These are phyloP conservation scores for Pardalotus punctatus DNA, from an alignment of 2,113 vertebrate genomes.

Conservation along the genomic window DNA sequence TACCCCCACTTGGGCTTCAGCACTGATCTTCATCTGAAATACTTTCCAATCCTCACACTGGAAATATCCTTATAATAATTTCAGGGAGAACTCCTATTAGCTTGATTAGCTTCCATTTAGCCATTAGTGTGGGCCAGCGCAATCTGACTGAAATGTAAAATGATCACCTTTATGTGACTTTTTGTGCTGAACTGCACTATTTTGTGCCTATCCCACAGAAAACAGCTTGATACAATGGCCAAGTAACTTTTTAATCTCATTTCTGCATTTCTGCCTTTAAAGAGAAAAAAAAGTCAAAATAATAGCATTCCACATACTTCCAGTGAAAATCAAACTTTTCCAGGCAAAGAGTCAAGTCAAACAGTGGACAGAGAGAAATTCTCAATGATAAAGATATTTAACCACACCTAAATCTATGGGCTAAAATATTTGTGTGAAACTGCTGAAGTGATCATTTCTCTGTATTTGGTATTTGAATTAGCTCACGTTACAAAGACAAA, in stretches of 20 bases:
- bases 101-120: neutral
- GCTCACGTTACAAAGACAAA: neutral
- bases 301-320: neutral
- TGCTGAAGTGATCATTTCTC: neutral
- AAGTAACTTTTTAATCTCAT: neutral
- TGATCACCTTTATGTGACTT: neutral
- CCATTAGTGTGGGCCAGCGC: neutral
- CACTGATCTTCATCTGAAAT: neutral
- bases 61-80: neutral
- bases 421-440: neutral
- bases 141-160: neutral
- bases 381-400: neutral
- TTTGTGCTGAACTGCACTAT: neutral
- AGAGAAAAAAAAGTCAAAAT: neutral
- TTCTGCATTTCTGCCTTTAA: neutral
- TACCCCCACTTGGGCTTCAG: neutral
- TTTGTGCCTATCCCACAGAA: neutral
- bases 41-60: neutral
- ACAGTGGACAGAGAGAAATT: neutral
- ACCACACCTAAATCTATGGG: neutral
- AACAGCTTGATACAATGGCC: neutral
- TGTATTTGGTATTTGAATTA: neutral
- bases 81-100: neutral
- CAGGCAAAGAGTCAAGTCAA: neutral
- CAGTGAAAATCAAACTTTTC: neutral